These are phyloP conservation scores for Panagrolaimus sp. DNA, from an alignment of 1,140 invertebrate genomes.

Conservation along the genomic window DNA sequence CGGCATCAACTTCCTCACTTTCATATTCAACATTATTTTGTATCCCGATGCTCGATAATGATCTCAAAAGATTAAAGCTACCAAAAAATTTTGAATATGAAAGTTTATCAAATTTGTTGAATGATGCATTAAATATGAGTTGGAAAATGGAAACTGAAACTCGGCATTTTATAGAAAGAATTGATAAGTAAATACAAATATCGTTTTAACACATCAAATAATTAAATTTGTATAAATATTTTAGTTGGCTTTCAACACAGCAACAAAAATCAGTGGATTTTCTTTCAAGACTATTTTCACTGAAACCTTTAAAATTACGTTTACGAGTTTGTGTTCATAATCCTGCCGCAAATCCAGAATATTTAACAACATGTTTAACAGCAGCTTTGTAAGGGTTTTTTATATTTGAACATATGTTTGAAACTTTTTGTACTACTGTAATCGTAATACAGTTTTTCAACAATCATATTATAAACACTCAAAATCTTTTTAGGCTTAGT, in stretches of 20 bases:
- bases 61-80: not conserved
- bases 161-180: slow-evolving; percentile 5
- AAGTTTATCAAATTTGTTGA: not conserved
- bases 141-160: not conserved
- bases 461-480: too few relatives aligned
- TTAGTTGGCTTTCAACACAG: slow-evolving; percentile 4
- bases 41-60: not conserved
- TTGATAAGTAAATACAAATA: not conserved
- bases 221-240: not conserved
- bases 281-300: not conserved
- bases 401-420: not conserved
- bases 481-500: not conserved
- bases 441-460: not conserved
- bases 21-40: not conserved
- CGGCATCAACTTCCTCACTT: not conserved
- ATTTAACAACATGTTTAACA: not conserved
- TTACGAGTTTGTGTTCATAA: slow-evolving; percentile 45
- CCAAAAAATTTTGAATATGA: not conserved
- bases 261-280: slow-evolving; percentile 3
- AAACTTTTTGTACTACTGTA: too few relatives aligned
- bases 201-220: not conserved
- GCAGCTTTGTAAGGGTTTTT: not conserved
- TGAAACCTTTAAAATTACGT: slow-evolving; percentile 16
- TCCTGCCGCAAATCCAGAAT: slow-evolving; percentile 38
- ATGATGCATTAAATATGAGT: slow-evolving; percentile 5